Conservation (phyloP, 2,113 vertebrate genomes). For the Calonectris borealis region DNA sequence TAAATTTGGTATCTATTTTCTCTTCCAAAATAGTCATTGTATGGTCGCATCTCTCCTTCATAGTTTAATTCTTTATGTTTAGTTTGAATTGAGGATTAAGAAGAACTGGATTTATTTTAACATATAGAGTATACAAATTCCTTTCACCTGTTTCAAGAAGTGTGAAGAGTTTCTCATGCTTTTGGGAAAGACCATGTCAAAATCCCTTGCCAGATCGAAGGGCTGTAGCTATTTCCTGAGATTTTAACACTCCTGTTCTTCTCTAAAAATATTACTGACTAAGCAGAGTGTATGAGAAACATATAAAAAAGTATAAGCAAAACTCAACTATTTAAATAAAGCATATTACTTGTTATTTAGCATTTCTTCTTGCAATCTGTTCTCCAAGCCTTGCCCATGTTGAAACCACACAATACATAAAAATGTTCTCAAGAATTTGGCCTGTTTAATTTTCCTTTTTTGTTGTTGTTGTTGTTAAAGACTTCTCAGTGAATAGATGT, state of each 20-base stretch:
- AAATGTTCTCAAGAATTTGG: neutral
- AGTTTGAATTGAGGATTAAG: neutral
- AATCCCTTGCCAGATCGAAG: neutral
- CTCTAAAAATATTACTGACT: neutral
- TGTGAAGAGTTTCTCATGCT: neutral
- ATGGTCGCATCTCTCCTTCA: accelerated
- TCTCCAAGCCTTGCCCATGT: neutral
- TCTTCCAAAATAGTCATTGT: neutral
- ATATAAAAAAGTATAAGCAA: neutral
- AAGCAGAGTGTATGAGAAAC: neutral
- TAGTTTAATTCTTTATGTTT: neutral
- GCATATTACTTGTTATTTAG: neutral
- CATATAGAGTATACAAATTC: neutral
- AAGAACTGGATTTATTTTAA: neutral
- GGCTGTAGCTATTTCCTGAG: neutral
- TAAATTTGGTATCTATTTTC: neutral
- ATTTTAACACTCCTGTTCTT: neutral
- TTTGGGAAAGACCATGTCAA: neutral
- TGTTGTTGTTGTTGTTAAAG: neutral
- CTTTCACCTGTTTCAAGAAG: neutral
- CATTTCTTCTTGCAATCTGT: neutral
- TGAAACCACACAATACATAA: neutral
- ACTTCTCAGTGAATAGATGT: neutral
- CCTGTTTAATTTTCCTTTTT: neutral
- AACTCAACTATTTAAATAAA: neutral